Evolutionary conservation across 2,113 vertebrate species (phyloP).

Genomic region (Xyliphius kryptos): DNA sequence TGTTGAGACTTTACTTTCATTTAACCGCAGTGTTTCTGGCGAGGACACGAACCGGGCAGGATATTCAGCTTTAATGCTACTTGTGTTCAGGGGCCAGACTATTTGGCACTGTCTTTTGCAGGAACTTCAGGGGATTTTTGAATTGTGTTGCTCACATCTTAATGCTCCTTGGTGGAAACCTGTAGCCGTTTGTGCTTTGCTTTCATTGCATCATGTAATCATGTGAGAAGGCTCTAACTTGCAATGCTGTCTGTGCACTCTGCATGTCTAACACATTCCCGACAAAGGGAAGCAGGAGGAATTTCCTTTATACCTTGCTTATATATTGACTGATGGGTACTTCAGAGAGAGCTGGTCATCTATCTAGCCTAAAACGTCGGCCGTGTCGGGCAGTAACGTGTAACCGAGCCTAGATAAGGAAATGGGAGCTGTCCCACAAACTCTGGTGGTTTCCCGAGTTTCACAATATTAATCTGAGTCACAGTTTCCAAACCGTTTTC

Average conservation of each 20-base stretch:
- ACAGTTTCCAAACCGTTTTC: conserved; percentile 7
- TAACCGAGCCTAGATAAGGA: conserved; percentile 9
- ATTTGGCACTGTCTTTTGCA: conserved; percentile 20
- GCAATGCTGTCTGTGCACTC: too few relatives aligned
- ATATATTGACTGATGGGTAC: too few relatives aligned
- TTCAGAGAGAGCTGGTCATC: too few relatives aligned
- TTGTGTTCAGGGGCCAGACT: conserved; percentile 5
- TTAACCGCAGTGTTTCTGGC: conserved; percentile 20
- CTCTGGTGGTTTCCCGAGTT: conserved; percentile 34
- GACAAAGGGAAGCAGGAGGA: too few relatives aligned
- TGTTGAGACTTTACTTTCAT: background rate
- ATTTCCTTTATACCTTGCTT: too few relatives aligned
- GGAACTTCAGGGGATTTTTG: conserved; percentile 23
- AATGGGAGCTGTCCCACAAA: conserved; percentile 27
- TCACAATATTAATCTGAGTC: conserved; percentile 34
- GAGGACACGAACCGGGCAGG: background rate
- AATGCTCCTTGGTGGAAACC: background rate
- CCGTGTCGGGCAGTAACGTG: too few relatives aligned
- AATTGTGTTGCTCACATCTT: background rate
- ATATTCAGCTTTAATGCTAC: conserved; percentile 18
- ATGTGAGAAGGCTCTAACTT: too few relatives aligned
- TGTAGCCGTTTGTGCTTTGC: background rate
- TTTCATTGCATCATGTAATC: too few relatives aligned
- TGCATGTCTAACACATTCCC: too few relatives aligned
- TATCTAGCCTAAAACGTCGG: too few relatives aligned